Evolutionary conservation across 2,113 vertebrate genomes (phyloP).

Genomic region (Seriola aureovittata): DNA sequence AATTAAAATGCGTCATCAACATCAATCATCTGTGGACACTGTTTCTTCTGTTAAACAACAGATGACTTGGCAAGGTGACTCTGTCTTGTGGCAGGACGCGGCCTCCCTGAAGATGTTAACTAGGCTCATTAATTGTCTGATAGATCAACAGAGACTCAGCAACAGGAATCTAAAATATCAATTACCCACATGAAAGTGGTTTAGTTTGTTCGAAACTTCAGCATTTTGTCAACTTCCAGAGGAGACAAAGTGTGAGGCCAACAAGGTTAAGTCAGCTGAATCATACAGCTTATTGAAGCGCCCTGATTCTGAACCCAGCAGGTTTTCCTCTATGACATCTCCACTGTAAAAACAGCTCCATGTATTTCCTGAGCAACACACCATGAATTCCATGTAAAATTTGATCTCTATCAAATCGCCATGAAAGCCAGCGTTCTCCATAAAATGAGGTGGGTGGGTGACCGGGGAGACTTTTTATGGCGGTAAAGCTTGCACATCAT

Average conservation of each 20-base stretch:
- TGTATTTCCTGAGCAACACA: conserved; percentile 54
- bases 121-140: background rate
- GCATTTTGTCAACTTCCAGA: background rate
- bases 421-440: conserved; percentile 51
- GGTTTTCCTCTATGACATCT: background rate
- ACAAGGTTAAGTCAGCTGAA: conserved; percentile 29
- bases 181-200: background rate
- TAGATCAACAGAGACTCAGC: background rate
- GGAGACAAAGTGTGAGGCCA: background rate
- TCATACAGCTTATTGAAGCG: background rate
- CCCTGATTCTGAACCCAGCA: too few relatives aligned
- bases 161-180: background rate
- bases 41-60: background rate
- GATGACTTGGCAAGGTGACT: conserved; percentile 4
- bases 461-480: conserved; percentile 65
- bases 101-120: conserved; percentile 17
- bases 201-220: background rate
- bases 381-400: conserved; percentile 64
- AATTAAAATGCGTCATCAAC: conserved; percentile 1
- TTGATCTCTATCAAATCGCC: conserved; percentile 50
- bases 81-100: background rate
- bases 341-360: conserved; percentile 52
- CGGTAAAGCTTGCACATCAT: conserved; percentile 66
- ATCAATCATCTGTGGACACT: background rate
- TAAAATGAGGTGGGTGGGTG: conserved; percentile 71